These are phyloP conservation scores for Eudyptes chrysolophus DNA, from an alignment of 2,113 vertebrate species.

Conservation along the genomic window DNA sequence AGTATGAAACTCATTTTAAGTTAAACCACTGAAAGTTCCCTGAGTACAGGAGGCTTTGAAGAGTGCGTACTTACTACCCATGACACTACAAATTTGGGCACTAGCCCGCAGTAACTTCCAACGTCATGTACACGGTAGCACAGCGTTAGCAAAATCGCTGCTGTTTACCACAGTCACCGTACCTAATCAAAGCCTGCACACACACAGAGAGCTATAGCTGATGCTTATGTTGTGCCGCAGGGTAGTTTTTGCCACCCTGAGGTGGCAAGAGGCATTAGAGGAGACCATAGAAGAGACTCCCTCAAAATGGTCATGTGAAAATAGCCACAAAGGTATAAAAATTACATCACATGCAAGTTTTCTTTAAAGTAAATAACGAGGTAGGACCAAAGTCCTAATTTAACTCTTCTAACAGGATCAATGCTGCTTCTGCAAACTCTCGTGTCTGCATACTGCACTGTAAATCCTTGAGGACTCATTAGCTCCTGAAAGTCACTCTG, in stretches of 20 bases:
- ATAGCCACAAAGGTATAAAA: not conserved
- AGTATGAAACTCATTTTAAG: not conserved
- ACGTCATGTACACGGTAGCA: rapidly evolving
- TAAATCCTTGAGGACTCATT: not conserved
- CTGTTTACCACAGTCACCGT: not conserved
- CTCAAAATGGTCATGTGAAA: not conserved
- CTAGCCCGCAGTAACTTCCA: not conserved
- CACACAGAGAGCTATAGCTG: not conserved
- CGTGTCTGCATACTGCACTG: not conserved
- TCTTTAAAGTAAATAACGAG: not conserved
- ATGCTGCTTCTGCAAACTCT: not conserved
- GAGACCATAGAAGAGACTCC: not conserved
- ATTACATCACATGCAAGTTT: not conserved
- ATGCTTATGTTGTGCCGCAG: not conserved
- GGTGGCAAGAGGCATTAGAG: not conserved
- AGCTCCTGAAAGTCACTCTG: not conserved
- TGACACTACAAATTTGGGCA: not conserved
- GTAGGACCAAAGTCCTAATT: not conserved
- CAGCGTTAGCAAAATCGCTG: not conserved
- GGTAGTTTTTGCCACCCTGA: not conserved
- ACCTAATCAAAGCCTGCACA: not conserved
- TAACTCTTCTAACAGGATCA: not conserved
- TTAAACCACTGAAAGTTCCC: slow-evolving; percentile 28
- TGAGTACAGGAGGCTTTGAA: not conserved
- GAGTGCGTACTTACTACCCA: not conserved